phyloP scores from a whole-genome alignment of 2,113 vertebrate species.

The Pluvialis apricaria region DNA sequence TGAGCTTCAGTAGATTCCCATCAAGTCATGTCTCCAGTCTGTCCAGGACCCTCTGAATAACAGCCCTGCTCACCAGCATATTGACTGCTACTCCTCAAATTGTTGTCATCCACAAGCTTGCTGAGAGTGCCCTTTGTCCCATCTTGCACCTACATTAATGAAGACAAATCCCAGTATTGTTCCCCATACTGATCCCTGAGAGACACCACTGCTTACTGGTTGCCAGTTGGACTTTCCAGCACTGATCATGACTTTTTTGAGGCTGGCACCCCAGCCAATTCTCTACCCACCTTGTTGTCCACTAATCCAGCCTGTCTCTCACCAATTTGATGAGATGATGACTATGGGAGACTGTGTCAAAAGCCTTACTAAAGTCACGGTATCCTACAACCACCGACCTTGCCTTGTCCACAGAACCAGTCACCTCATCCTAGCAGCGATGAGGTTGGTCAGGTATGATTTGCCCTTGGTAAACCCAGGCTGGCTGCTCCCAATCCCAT shows the following conservation, averaged over 20 bases:
- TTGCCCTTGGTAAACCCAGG: not conserved
- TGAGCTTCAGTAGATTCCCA: not conserved
- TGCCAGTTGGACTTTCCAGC: not conserved
- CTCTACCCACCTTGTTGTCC: not conserved
- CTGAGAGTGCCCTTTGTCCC: not conserved
- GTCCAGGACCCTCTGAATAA: not conserved
- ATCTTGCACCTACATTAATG: not conserved
- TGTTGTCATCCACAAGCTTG: not conserved
- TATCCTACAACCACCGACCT: not conserved
- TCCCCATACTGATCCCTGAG: not conserved
- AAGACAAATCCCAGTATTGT: not conserved
- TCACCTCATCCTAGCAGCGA: not conserved
- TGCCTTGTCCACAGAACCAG: accelerated
- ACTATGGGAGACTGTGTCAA: not conserved
- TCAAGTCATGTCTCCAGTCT: not conserved
- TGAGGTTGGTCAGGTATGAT: not conserved
- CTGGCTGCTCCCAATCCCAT: not conserved
- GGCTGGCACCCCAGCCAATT: not conserved
- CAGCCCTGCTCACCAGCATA: not conserved
- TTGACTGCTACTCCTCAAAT: not conserved
- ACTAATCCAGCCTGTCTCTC: not conserved
- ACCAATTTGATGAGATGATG: not conserved
- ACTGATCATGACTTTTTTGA: not conserved
- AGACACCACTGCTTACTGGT: not conserved
- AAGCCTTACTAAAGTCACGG: not conserved